Base-by-base conservation (phyloP, 37 sponge, comb jelly and placozoan species). In the Diacarnus erythraeanus region DNA sequence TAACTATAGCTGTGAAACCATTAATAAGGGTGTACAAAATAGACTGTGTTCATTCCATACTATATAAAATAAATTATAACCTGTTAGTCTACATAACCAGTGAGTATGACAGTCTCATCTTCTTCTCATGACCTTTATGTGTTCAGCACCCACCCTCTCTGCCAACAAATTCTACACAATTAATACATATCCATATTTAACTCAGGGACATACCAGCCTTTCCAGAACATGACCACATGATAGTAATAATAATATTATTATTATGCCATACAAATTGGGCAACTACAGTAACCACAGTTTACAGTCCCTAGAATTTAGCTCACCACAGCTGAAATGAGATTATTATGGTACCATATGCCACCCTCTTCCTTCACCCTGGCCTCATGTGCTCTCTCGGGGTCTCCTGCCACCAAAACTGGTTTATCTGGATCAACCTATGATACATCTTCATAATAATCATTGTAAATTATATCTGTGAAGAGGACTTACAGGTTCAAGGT, bases 331-430 rank as follows among this genome's bases (percentile, higher is more conserved):
- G 68, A 35, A n/a, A 97, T 77, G 36, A 97, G 40, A 23, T 70
- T 83, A 21, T 42, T 38, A 37, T 91, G 94, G 47, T 97, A 97
- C 34, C 78, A 71, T 12, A 93, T 86, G 10, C 87, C 89, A n/a
- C 94, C 94, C 0, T 80, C 75, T 21, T 83, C 64, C 31, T 65
- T 54, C 41, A 88, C 89, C 22, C 44, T 59, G n/a, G 42, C 54
- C 78, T 77, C 76, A 54, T 82, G 73, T 10, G 35, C 25, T 20
- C 92, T 61, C 77, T 93, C 94, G 0, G 94, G 94, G 41, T 97
- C 97, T 33, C 97, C 97, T 68, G 97, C 89, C 33, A 97, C 94
- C 75, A 92, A 42, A 21, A 97, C 94, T 9, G 88, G 87, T 39
- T 81, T 77, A 0, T 73, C 82, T 57, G 87, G 84, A 23, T 90